Conservation (phyloP, 64 coral and sea anemone species). For the Stichodactyla mertensii region DNA sequence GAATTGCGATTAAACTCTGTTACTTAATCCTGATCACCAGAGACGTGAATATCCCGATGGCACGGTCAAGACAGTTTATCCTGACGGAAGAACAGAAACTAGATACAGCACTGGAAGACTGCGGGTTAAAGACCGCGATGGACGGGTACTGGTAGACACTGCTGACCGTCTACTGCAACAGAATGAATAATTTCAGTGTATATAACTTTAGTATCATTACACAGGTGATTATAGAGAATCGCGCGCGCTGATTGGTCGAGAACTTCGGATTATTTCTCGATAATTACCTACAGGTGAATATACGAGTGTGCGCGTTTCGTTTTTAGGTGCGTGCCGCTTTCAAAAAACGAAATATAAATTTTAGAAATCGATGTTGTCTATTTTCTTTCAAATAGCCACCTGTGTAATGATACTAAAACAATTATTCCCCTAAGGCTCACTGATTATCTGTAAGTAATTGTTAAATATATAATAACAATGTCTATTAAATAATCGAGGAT, state of each 20-base stretch:
- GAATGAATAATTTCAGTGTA: background rate
- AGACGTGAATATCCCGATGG: constrained; percentile 96
- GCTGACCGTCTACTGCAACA: constrained; percentile 34
- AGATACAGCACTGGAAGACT: constrained; percentile 76
- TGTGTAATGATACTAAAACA: background rate
- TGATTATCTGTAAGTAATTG: too few relatives aligned
- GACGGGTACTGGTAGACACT: constrained; percentile 81
- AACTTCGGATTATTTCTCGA: too few relatives aligned
- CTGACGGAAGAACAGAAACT: constrained; percentile 87
- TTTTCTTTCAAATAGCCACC: too few relatives aligned
- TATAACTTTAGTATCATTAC: too few relatives aligned
- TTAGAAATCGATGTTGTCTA: too few relatives aligned
- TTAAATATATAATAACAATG: background rate
- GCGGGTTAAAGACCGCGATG: constrained; percentile 85
- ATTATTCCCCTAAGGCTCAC: background rate
- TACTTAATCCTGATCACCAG: constrained; percentile 12
- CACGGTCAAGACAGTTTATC: constrained; percentile 91
- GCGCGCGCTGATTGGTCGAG: too few relatives aligned
- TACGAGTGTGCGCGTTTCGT: too few relatives aligned
- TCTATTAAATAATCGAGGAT: background rate
- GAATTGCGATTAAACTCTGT: too few relatives aligned
- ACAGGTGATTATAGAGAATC: too few relatives aligned
- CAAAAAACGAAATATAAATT: too few relatives aligned
- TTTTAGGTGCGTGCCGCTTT: too few relatives aligned
- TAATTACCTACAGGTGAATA: too few relatives aligned